These are phyloP conservation scores for Drosophila phalerata DNA, from an alignment of 2,888 invertebrate genomes.

Conservation along the genomic window DNA sequence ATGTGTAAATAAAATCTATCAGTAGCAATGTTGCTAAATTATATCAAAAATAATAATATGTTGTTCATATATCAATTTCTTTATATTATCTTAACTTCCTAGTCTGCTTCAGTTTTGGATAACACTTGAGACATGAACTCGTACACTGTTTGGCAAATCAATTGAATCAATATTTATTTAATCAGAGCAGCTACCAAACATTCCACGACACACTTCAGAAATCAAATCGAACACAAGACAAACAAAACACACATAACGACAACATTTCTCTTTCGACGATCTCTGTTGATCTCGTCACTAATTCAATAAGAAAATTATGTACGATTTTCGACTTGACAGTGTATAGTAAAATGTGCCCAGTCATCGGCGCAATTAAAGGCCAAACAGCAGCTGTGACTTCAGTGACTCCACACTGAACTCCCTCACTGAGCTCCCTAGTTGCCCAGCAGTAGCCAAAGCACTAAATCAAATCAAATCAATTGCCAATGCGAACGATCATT, in stretches of 20 bases:
- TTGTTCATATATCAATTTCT: background rate
- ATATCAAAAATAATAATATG: background rate
- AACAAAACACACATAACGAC: slow-evolving; percentile 38
- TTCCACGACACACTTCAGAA: slow-evolving; percentile 76
- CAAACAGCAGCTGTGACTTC: slow-evolving; percentile 74
- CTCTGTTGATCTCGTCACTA: slow-evolving; percentile 56
- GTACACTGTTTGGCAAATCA: slow-evolving; percentile 70
- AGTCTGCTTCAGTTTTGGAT: slow-evolving; percentile 28
- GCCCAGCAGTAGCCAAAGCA: slow-evolving; percentile 66
- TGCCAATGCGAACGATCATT: slow-evolving; percentile 77
- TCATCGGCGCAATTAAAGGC: slow-evolving; percentile 77
- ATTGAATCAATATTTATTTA: slow-evolving; percentile 73
- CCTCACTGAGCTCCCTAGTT: background rate
- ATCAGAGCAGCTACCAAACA: slow-evolving; percentile 70
- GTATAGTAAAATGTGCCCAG: slow-evolving; percentile 42
- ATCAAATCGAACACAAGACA: slow-evolving; percentile 72
- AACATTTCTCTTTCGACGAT: slow-evolving; percentile 57
- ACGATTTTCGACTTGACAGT: slow-evolving; percentile 66
- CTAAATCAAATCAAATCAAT: slow-evolving; percentile 74
- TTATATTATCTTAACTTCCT: slow-evolving; percentile 13
- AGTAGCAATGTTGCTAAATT: background rate
- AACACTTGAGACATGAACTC: slow-evolving; percentile 31
- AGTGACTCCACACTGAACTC: slow-evolving; percentile 31
- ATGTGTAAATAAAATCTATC: slow-evolving; percentile 12
- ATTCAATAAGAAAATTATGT: slow-evolving; percentile 76